These are phyloP conservation scores for Linnaemya vulpina DNA, from an alignment of 2,888 invertebrate genomes.

Conservation along the genomic window DNA sequence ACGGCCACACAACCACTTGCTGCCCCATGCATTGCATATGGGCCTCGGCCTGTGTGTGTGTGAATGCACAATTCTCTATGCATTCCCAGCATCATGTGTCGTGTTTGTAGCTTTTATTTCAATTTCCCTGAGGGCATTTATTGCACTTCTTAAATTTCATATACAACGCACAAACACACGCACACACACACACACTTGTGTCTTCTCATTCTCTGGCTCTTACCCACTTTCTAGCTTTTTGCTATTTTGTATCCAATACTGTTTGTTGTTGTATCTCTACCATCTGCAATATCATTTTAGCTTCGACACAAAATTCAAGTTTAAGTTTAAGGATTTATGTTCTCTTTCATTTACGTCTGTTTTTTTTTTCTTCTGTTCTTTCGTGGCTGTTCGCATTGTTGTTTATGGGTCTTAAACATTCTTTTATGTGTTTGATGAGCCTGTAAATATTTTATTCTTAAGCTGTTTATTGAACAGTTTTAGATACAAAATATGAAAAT, in stretches of 20 bases:
- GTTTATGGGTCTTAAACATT: slow-evolving; percentile 53
- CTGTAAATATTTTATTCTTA: slow-evolving; percentile 42
- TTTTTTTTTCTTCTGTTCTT: background rate
- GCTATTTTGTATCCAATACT: slow-evolving; percentile 30
- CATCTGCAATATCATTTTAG: slow-evolving; percentile 58
- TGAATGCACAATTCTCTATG: slow-evolving; percentile 48
- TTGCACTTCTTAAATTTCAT: slow-evolving; percentile 51
- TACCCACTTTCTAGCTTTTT: background rate
- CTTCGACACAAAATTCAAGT: slow-evolving; percentile 30
- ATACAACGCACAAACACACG: background rate
- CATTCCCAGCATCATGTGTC: slow-evolving; percentile 52
- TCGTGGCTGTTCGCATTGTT: slow-evolving; percentile 34
- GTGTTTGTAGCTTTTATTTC: slow-evolving; percentile 56
- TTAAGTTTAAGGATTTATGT: slow-evolving; percentile 53
- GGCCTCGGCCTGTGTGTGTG: background rate
- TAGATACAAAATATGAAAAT: slow-evolving; percentile 11
- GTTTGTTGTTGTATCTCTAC: slow-evolving; percentile 11
- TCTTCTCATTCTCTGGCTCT: slow-evolving; percentile 4
- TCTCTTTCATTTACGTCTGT: slow-evolving; percentile 16
- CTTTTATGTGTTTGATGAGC: slow-evolving; percentile 54
- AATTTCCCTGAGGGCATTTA: slow-evolving; percentile 61
- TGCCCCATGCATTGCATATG: slow-evolving; percentile 21
- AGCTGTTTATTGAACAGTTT: slow-evolving; percentile 27
- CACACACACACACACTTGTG: background rate
- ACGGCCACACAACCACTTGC: slow-evolving; percentile 53